Evolutionary conservation across 2,888 invertebrate species (phyloP).

Genomic region (Machimus atricapillus): DNA sequence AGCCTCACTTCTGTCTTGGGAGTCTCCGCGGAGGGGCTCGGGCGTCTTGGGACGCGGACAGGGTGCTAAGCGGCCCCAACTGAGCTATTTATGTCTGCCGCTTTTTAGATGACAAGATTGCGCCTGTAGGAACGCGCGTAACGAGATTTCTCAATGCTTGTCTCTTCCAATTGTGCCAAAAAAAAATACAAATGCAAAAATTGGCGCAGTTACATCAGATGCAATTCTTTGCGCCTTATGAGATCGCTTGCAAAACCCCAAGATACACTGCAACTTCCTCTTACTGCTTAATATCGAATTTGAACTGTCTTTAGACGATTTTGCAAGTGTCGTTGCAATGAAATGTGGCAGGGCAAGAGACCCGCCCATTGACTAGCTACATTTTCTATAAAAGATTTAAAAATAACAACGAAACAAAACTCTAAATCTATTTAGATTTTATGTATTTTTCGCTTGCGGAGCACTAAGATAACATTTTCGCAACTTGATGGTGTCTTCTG

Average conservation of each 20-base stretch:
- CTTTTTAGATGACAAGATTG: neutral
- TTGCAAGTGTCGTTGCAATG: neutral
- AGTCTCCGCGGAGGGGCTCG: neutral
- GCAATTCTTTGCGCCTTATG: neutral
- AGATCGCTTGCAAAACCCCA: neutral
- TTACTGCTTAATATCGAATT: neutral
- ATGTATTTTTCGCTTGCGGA: neutral
- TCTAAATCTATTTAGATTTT: neutral
- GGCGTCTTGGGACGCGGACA: neutral
- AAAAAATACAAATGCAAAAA: neutral
- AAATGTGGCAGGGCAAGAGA: neutral
- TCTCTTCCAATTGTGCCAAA: constrained; percentile 28
- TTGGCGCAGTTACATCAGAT: constrained; percentile 12
- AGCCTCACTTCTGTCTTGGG: neutral
- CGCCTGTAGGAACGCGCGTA: constrained; percentile 7
- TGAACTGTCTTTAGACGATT: neutral
- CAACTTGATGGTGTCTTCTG: neutral
- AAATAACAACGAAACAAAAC: neutral
- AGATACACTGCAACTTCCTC: neutral
- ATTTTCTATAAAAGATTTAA: neutral
- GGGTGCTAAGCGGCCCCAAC: neutral
- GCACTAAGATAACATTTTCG: too few relatives aligned
- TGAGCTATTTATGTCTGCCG: constrained; percentile 30
- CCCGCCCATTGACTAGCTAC: neutral
- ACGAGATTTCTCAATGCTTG: constrained; percentile 8